These are phyloP conservation scores for Ooceraea biroi DNA, from an alignment of 1,140 invertebrate species.

Conservation along the genomic window DNA sequence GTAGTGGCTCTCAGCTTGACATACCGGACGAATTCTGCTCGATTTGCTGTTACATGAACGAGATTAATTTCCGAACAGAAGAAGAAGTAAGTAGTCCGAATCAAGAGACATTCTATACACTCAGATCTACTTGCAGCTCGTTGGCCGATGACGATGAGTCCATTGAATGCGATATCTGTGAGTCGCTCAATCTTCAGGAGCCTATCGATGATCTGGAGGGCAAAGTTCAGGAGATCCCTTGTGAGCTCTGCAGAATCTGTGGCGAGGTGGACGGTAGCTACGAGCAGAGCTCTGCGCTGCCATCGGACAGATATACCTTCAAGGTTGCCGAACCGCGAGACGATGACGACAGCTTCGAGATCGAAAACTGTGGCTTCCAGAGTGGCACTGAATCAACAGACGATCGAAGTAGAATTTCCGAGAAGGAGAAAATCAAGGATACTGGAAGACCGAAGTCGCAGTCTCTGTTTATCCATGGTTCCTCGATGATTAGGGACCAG, in stretches of 20 bases:
- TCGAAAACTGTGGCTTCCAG: slow-evolving; percentile 76
- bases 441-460: slow-evolving; percentile 5
- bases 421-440: neutral
- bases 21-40: slow-evolving; percentile 83
- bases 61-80: slow-evolving; percentile 67
- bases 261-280: slow-evolving; percentile 76
- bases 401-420: slow-evolving; percentile 38
- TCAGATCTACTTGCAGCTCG: slow-evolving; percentile 81
- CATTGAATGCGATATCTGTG: slow-evolving; percentile 84
- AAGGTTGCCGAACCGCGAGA: slow-evolving; percentile 42
- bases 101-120: slow-evolving; percentile 79
- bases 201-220: slow-evolving; percentile 69
- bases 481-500: slow-evolving; percentile 23
- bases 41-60: slow-evolving; percentile 81
- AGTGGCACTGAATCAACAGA: slow-evolving; percentile 30
- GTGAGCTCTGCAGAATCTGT: slow-evolving; percentile 83
- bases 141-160: slow-evolving; percentile 80
- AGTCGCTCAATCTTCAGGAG: slow-evolving; percentile 79
- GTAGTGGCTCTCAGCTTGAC: slow-evolving; percentile 74
- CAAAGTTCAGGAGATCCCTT: slow-evolving; percentile 68
- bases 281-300: slow-evolving; percentile 53
- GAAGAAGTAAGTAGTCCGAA: slow-evolving; percentile 65
- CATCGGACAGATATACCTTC: slow-evolving; percentile 35
- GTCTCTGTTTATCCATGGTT: slow-evolving; percentile 30
- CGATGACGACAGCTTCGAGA: slow-evolving; percentile 80